phyloP scores from a whole-genome alignment of 2,113 vertebrate genomes.

The Ginglymostoma cirratum region DNA sequence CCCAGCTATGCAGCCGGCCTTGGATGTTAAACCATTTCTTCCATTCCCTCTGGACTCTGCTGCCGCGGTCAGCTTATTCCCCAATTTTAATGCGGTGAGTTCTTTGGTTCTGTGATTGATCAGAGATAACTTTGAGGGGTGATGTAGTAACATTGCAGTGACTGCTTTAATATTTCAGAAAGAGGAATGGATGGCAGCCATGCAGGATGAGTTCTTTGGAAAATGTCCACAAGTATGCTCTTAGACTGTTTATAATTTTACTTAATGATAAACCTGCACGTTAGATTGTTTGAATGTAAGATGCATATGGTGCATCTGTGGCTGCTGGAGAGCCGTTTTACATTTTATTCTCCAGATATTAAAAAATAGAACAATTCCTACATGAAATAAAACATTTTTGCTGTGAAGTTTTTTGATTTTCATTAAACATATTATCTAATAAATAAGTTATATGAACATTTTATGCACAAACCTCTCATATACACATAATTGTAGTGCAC shows the following conservation, averaged over 20 bases:
- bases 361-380: not conserved
- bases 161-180: not conserved
- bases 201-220: not conserved
- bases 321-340: too few relatives aligned
- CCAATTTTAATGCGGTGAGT: constrained; percentile 88
- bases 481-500: not conserved
- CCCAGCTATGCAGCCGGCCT: constrained; percentile 70
- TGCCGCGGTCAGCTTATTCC: constrained; percentile 78
- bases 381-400: not conserved
- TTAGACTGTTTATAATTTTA: not conserved
- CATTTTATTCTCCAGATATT: not conserved
- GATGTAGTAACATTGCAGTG: not conserved
- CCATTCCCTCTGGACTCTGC: constrained; percentile 79
- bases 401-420: not conserved
- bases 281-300: not conserved
- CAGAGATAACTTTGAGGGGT: not conserved
- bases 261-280: not conserved
- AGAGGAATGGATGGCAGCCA: not conserved
- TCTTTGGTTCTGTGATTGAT: not conserved
- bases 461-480: not conserved
- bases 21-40: constrained; percentile 88
- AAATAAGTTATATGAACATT: not conserved
- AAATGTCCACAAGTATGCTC: not conserved
- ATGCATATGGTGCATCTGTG: not conserved
- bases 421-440: not conserved